Conservation (phyloP, 2,888 invertebrate species). For the Anaspis maculata region DNA sequence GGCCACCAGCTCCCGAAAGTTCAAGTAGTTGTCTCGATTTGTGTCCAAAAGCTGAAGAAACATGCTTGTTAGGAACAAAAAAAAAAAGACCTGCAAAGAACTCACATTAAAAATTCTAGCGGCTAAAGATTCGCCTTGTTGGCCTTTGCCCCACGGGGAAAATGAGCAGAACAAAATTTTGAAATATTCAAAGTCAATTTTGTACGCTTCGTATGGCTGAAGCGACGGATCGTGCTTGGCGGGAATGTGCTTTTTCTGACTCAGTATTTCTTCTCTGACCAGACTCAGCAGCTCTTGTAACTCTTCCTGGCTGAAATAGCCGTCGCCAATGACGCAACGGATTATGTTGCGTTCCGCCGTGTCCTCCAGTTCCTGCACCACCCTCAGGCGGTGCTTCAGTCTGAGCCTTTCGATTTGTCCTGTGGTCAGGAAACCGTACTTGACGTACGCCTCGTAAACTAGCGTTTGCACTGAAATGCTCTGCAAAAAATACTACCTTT, state of each 20-base stretch:
- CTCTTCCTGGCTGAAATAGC: constrained; percentile 56
- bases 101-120: constrained; percentile 83
- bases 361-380: constrained; percentile 89
- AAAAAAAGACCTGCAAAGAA: constrained; percentile 8
- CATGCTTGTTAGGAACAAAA: constrained; percentile 8
- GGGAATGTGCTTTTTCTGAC: constrained; percentile 54
- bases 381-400: constrained; percentile 82
- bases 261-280: constrained; percentile 70
- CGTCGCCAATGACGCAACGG: constrained; percentile 70
- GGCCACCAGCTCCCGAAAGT: constrained; percentile 79
- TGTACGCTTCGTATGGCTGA: constrained; percentile 79
- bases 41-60: constrained; percentile 81
- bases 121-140: constrained; percentile 70
- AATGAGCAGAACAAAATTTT: constrained; percentile 75
- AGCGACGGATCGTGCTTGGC: constrained; percentile 57
- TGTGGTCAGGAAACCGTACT: constrained; percentile 72
- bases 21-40: constrained; percentile 75
- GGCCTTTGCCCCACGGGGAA: constrained; percentile 86
- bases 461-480: constrained; percentile 73
- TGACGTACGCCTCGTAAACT: constrained; percentile 78
- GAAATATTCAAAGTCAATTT: constrained; percentile 86
- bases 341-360: constrained; percentile 81
- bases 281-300: constrained; percentile 43
- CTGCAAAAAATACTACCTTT: too few species aligned
- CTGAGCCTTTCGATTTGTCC: constrained; percentile 84